Percentiles rank a stretch among this genome's conserved stretches.
phyloP scores from a whole-genome alignment of 2,888 invertebrate species.

The Andricus quercusramuli region DNA sequence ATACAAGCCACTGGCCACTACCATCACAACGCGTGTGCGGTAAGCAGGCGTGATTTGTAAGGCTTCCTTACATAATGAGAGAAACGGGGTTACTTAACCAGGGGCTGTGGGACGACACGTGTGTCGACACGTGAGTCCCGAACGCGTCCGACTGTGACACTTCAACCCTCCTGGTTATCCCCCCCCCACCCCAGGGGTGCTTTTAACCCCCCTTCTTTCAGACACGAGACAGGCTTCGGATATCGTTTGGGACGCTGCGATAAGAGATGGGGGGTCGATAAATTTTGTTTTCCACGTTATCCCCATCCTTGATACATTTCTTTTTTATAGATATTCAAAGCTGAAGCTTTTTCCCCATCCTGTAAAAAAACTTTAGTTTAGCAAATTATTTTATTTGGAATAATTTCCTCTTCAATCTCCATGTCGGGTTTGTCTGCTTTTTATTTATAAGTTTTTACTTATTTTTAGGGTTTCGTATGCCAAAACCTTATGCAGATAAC shows the following conservation, averaged over 20 bases:
- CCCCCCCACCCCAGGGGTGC: conserved; percentile 42
- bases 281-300: conserved; percentile 14
- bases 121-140: conserved; percentile 74
- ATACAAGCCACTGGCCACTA: conserved; percentile 60
- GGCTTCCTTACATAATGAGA: conserved; percentile 69
- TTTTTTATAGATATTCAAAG: neutral
- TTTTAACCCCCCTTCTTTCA: conserved; percentile 49
- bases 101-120: conserved; percentile 72
- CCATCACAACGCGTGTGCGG: conserved; percentile 54
- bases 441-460: no score
- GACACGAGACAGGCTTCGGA: conserved; percentile 47
- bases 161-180: conserved; percentile 55
- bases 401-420: neutral
- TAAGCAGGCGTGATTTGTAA: conserved; percentile 71
- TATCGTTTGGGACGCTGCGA: conserved; percentile 52
- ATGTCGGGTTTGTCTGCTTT: no score
- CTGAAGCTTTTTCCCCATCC: neutral
- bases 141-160: conserved; percentile 74
- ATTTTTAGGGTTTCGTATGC: no score
- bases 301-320: neutral
- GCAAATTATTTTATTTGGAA: neutral
- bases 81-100: conserved; percentile 60
- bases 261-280: conserved; percentile 42
- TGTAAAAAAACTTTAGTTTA: neutral
- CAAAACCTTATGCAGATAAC: no score